Evolutionary conservation across 2,888 invertebrate species (phyloP).

Genomic region (Cryptophagus acutangulus): DNA sequence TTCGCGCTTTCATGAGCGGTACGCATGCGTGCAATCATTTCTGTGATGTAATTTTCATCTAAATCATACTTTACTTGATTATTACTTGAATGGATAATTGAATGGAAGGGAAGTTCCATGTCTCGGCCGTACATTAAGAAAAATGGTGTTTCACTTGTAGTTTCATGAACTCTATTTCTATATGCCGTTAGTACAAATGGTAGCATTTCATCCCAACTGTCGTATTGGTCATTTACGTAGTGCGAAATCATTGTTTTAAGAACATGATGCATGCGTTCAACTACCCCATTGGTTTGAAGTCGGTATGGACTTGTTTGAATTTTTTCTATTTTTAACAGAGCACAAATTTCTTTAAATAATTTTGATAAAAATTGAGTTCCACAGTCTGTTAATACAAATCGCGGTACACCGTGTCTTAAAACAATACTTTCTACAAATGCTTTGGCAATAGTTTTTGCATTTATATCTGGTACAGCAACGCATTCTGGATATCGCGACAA

Average conservation of each 20-base stretch:
- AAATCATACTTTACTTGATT: conserved; percentile 13
- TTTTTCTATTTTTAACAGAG: conserved; percentile 25
- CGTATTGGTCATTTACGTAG: conserved; percentile 24
- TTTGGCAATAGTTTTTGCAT: conserved; percentile 28
- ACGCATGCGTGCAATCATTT: conserved; percentile 4
- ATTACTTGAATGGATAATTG: conserved; percentile 15
- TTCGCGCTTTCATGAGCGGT: conserved; percentile 7
- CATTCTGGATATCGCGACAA: conserved; percentile 31
- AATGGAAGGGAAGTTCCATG: conserved; percentile 24
- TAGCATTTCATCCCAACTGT: conserved; percentile 33
- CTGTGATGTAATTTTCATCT: conserved; percentile 17
- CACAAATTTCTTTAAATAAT: conserved; percentile 29
- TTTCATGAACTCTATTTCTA: conserved; percentile 17
- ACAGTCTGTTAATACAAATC: conserved; percentile 31
- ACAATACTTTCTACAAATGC: conserved; percentile 28
- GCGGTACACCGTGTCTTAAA: conserved; percentile 29
- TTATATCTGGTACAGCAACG: conserved; percentile 31
- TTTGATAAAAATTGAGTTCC: conserved; percentile 30
- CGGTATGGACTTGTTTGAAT: conserved; percentile 32
- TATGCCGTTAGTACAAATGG: conserved; percentile 30
- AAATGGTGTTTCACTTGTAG: conserved; percentile 24
- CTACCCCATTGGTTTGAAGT: conserved; percentile 32
- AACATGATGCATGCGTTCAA: conserved; percentile 33
- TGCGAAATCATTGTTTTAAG: conserved; percentile 31
- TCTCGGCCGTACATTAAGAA: conserved; percentile 27